Percentiles rank a stretch among this genome's conserved stretches.
These are phyloP conservation scores for Lutraria rhynchaena DNA, from an alignment of 1,140 invertebrate species.

Conservation along the genomic window DNA sequence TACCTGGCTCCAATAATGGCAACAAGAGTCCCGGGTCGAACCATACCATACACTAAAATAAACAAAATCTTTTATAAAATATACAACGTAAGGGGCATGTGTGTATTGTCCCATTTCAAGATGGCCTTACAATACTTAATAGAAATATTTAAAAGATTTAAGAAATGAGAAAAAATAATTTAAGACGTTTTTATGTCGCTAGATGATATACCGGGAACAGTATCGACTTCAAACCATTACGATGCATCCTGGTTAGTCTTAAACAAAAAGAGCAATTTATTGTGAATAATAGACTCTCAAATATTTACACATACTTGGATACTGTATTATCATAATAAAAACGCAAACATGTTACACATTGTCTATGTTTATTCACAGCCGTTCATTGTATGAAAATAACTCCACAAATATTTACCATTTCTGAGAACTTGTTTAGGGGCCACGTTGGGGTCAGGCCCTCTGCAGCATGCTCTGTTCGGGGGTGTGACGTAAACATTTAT, in stretches of 20 bases:
- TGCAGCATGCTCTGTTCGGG: slow-evolving; percentile 24
- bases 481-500: slow-evolving; percentile 50
- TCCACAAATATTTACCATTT: slow-evolving; percentile 28
- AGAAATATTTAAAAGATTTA: too few species aligned
- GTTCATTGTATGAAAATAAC: too few species aligned
- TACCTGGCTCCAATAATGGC: slow-evolving; percentile 93
- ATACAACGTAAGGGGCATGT: too few species aligned
- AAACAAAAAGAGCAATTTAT: neutral
- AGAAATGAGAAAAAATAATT: too few species aligned
- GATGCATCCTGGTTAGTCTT: neutral
- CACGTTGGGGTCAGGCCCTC: slow-evolving; percentile 43
- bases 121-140: too few species aligned
- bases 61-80: too few species aligned
- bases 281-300: neutral
- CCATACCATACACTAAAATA: slow-evolving; percentile 93
- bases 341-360: neutral
- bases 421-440: slow-evolving; percentile 42
- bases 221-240: neutral
- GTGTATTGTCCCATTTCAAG: too few species aligned
- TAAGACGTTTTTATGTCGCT: too few species aligned
- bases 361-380: too few species aligned
- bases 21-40: slow-evolving; percentile 93
- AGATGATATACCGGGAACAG: too few species aligned
- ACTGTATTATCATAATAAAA: neutral
- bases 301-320: neutral